Evolutionary conservation across 2,888 invertebrate genomes (phyloP), one percentile per base, ranked within the genome.

Genomic region (Gymnocheta viridis): DNA sequence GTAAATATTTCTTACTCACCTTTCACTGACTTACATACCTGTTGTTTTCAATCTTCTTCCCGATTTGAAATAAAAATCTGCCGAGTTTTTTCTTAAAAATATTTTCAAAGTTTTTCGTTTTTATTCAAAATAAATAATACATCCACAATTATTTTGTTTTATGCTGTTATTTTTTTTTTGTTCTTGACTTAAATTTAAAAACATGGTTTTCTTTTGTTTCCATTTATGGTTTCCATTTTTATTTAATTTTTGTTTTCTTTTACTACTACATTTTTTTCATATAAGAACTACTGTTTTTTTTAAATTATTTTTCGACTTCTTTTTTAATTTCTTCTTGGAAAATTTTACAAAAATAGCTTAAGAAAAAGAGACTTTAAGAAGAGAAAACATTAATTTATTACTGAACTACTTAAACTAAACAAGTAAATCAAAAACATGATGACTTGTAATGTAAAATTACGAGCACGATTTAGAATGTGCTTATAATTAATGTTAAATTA

Each of bases 51-150:
- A 14, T 22, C 56, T 27, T 9, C 17, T 41, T 2, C 6, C 24
- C 9, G 22, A 54, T 41, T 44, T 10, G 2, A 9, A 56, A 29
- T 51, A 32, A 56, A 49, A 49, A n/a, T 24, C 6, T n/a, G 35
- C 2, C 10, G 0, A 12, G 7, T 72, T 69, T 78, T 77, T 78
- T 78, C 77, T 81, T 84, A 81, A 80, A 84, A 84, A 81, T 84
- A 81, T 84, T 83, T 81, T 84, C 81, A 77, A 56, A 77, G 76
- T 84, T 84, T 84, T 81, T 73, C 81, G 62, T 69, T 72, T 79
- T 84, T 84, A 84, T 84, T 84, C 84, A 84, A 84, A 84, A 84
- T 84, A 84, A 84, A 84, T 84, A 84, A 84, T 84, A 84, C 84
- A 84, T 84, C 77, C 84, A 84, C 69, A 84, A 77, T 81, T 81